Conservation (phyloP, 2,113 vertebrate genomes). For the Vulpes vulpes region DNA sequence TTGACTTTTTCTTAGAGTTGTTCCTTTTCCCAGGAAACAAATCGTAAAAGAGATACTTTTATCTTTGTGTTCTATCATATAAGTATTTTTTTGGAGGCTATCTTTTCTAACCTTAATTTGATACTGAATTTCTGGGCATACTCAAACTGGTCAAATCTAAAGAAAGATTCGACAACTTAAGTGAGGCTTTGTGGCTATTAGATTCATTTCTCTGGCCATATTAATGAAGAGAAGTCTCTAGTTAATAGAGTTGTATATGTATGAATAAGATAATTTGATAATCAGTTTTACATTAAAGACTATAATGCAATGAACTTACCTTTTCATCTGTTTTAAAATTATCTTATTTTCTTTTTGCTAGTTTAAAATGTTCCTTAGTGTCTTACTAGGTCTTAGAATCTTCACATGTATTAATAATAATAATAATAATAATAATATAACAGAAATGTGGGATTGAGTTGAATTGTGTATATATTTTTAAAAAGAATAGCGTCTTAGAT, state of each 20-base stretch:
- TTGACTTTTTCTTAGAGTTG: neutral
- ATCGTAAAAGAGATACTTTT: slow-evolving; percentile 1
- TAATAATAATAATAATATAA: neutral
- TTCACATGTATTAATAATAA: neutral
- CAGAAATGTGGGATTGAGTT: neutral
- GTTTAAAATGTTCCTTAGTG: slow-evolving; percentile 26
- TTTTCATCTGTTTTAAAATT: slow-evolving; percentile 18
- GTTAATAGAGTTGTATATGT: neutral
- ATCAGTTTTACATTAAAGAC: slow-evolving; percentile 16
- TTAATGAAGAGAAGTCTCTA: neutral
- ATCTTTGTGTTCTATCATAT: neutral
- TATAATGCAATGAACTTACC: neutral
- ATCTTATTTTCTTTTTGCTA: neutral
- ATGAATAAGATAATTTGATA: neutral
- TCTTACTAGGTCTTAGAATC: neutral
- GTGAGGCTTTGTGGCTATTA: neutral
- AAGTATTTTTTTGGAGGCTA: neutral
- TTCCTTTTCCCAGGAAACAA: neutral
- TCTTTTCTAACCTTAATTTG: slow-evolving; percentile 24
- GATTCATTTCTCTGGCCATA: neutral
- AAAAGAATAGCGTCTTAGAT: neutral
- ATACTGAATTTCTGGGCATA: neutral
- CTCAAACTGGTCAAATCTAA: neutral
- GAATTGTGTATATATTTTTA: neutral
- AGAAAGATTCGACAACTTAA: neutral